Base-by-base conservation (phyloP, 2,888 invertebrate species). In the Tetanocera ferruginea region DNA sequence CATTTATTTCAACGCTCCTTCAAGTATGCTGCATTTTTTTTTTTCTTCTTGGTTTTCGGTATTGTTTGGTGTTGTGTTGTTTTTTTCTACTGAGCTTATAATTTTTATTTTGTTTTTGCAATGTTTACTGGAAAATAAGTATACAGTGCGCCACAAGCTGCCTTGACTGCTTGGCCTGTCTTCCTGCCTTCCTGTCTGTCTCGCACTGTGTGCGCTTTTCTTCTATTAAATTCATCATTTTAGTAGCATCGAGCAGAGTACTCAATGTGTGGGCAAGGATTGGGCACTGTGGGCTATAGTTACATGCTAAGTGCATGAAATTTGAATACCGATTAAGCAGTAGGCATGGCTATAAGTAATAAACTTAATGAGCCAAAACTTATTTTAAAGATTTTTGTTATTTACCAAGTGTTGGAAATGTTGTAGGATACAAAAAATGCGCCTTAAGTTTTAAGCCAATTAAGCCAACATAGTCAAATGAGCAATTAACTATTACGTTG, bases 1-100 rank as follows among this genome's bases (percentile, higher is more conserved):
- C 73, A 73, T 73, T 73, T 73, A 73, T 62, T 62, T 28, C 73
- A 60, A 62, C 73, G 73, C 73, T 73, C 73, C 73, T 73, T 73
- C 23, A 73, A 62, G 19, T 25, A 62, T 28, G 31, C 66, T 43
- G 19, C 37, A 9, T 66, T 37, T 64, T 9, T 64, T 31, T 3
- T 64, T 64, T 28, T 28, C 11, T n/a, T 34, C n/a, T 34, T 5
- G 8, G 55, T 55, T 55, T 1, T 55, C 28, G 6, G 17, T n/a
- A 23, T 23, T 64, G 6, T 31, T 64, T 17, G 11, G 2, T 31
- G 28, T 23, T 9, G 60, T 52, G 4, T 60, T 14, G 60, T 23
- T 2, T 25, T 60, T 23, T 19, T 25, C n/a, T 17, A 14, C 31
- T 4, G 34, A n/a, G n/a, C 34, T n/a, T n/a, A n/a, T 64, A 17